phyloP scores from a whole-genome alignment of 35 echinoderm and acorn worm genomes.

The Hemicentrotus pulcherrimus region DNA sequence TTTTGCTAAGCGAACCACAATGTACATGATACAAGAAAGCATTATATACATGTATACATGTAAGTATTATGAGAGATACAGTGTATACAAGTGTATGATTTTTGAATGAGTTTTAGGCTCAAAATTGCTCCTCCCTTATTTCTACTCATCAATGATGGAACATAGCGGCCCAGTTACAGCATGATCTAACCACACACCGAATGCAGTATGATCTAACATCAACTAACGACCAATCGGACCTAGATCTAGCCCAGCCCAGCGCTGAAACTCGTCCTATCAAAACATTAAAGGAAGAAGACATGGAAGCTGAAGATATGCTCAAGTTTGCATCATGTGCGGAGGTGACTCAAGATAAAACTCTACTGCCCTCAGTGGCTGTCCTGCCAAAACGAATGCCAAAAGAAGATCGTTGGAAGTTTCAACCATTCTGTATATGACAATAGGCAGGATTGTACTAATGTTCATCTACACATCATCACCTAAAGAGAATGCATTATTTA shows the following conservation, averaged over 20 bases:
- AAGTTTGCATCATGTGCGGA: background rate
- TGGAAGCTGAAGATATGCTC: background rate
- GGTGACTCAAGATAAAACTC: background rate
- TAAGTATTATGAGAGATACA: too few relatives aligned
- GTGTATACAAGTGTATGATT: too few relatives aligned
- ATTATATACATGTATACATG: too few relatives aligned
- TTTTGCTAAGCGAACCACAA: too few relatives aligned
- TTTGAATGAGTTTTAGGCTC: background rate
- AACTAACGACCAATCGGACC: background rate
- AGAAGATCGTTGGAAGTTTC: constrained; percentile 24
- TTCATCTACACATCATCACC: background rate
- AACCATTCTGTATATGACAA: constrained; percentile 37
- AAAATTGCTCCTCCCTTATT: background rate
- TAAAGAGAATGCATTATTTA: too few relatives aligned
- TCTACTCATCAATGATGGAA: background rate
- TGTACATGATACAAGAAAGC: too few relatives aligned
- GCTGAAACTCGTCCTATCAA: background rate
- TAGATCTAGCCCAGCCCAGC: background rate
- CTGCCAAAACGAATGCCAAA: background rate
- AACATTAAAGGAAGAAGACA: background rate
- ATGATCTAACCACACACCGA: background rate
- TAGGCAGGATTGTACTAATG: background rate
- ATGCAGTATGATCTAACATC: background rate
- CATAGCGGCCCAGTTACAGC: background rate
- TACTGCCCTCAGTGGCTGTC: constrained; percentile 19